Evolutionary conservation across 2,888 invertebrate genomes (phyloP).

Genomic region (Drosophila maculinotata): DNA sequence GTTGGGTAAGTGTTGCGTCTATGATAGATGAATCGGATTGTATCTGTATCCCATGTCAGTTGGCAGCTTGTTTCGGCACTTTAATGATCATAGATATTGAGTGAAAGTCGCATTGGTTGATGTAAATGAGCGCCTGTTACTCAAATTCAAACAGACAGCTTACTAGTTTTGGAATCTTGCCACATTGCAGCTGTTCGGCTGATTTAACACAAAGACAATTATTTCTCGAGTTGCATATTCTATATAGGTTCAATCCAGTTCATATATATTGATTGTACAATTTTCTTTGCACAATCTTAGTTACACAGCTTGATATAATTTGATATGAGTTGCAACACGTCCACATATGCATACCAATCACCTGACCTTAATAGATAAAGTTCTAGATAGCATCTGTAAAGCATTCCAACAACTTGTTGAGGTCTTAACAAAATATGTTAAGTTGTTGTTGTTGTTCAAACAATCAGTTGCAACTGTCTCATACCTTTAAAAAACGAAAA

Average conservation of each 20-base stretch:
- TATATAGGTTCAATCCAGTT: too few species aligned
- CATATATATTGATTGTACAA: background rate
- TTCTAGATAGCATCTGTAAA: conserved; percentile 3
- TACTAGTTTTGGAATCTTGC: background rate
- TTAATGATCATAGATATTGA: conserved; percentile 28
- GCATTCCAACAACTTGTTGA: background rate
- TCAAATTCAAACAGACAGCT: conserved; percentile 4
- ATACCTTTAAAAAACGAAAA: background rate
- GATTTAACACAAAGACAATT: background rate
- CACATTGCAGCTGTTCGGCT: background rate
- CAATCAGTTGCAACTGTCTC: conserved; percentile 23
- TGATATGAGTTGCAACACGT: conserved; percentile 2
- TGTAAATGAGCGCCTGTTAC: conserved; percentile 10
- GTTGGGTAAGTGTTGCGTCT: conserved; percentile 86
- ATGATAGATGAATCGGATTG: background rate
- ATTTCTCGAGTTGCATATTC: background rate
- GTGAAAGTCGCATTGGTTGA: conserved; percentile 37
- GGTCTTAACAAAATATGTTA: background rate
- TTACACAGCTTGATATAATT: background rate
- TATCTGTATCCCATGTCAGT: conserved; percentile 10
- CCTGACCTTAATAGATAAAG: conserved; percentile 12
- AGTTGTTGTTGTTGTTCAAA: conserved; percentile 8
- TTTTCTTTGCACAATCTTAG: background rate
- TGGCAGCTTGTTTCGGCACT: conserved; percentile 19
- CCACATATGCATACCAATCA: conserved; percentile 8